phyloP scores from a whole-genome alignment of 2,888 invertebrate species.

The Scaptomyza polygonia region DNA sequence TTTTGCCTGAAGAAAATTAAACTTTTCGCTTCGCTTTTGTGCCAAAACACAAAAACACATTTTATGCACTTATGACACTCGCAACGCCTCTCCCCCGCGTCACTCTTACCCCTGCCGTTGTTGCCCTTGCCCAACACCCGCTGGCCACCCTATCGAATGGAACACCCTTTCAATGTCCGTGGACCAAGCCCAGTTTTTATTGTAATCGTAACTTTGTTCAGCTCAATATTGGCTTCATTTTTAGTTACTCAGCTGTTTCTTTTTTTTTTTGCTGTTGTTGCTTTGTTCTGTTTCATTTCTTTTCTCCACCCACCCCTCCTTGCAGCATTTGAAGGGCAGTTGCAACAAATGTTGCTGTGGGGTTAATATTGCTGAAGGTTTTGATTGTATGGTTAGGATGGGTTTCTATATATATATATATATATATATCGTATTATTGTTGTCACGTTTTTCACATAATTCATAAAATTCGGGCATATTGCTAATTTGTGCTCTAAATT shows the following conservation, averaged over 20 bases:
- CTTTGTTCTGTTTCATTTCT: slow-evolving; percentile 42
- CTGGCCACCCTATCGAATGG: slow-evolving; percentile 36
- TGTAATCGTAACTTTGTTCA: slow-evolving; percentile 65
- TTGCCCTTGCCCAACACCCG: slow-evolving; percentile 7
- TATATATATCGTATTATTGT: slow-evolving; percentile 54
- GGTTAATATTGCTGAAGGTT: slow-evolving; percentile 57
- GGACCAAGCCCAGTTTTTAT: slow-evolving; percentile 74
- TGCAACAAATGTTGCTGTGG: slow-evolving; percentile 65
- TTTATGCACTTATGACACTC: slow-evolving; percentile 77
- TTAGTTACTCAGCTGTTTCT: slow-evolving; percentile 75
- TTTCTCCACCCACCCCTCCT: background rate
- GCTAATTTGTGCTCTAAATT: slow-evolving; percentile 76
- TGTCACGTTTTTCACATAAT: slow-evolving; percentile 76
- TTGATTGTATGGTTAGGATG: slow-evolving; percentile 9
- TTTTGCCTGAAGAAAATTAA: slow-evolving; percentile 75
- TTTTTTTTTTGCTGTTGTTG: slow-evolving; percentile 25
- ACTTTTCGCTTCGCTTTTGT: slow-evolving; percentile 76
- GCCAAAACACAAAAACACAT: slow-evolving; percentile 72
- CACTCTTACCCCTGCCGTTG: background rate
- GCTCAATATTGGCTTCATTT: slow-evolving; percentile 75
- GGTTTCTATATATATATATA: slow-evolving; percentile 16
- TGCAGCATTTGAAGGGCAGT: slow-evolving; percentile 36
- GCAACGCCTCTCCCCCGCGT: slow-evolving; percentile 30
- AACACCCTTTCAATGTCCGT: slow-evolving; percentile 53
- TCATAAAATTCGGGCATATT: slow-evolving; percentile 76